Conservation (phyloP, 2,888 invertebrate genomes). For the Uropetala carovei region DNA sequence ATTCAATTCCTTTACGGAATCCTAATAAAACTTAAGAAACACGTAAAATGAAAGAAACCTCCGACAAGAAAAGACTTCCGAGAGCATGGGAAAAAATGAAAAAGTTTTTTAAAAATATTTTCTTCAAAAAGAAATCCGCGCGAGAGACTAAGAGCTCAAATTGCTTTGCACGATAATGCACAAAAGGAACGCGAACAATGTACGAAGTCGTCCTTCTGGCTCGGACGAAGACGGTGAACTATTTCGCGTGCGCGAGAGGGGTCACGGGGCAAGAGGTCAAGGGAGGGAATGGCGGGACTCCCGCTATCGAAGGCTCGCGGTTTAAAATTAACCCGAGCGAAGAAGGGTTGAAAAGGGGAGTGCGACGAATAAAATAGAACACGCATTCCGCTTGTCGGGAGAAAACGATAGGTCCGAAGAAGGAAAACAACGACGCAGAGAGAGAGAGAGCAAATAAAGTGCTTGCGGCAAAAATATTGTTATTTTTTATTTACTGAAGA, state of each 20-base stretch:
- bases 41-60: no score
- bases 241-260: neutral
- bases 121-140: no score
- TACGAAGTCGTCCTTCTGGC: neutral
- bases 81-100: no score
- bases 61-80: no score
- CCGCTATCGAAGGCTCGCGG: neutral
- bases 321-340: constrained; percentile 15
- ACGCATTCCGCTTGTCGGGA: neutral
- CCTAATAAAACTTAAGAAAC: no score
- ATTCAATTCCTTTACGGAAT: no score
- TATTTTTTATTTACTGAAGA: no score
- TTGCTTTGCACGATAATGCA: no score
- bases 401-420: neutral
- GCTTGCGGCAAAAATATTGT: no score
- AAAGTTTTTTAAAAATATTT: no score
- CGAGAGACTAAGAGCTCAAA: no score
- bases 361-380: neutral
- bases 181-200: neutral
- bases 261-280: constrained; percentile 29
- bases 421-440: neutral
- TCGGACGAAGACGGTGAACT: neutral
- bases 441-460: neutral
- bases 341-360: neutral
- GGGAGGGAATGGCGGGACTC: neutral